phyloP scores from a whole-genome alignment of 2,113 vertebrate species.

The Pluvialis apricaria region DNA sequence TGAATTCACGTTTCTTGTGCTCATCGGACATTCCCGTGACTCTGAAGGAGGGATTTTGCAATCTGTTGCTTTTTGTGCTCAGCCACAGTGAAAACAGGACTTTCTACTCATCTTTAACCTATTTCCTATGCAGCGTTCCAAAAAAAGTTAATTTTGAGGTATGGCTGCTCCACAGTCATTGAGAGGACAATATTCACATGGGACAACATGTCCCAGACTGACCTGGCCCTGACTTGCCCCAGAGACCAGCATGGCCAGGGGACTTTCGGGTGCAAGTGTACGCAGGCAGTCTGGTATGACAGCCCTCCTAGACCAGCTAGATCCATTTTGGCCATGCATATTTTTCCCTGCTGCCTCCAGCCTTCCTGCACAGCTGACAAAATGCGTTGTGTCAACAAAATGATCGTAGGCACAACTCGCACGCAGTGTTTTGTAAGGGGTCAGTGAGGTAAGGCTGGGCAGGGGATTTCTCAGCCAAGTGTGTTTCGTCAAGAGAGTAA shows the following conservation, averaged over 20 bases:
- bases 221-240: not conserved
- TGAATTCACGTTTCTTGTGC: not conserved
- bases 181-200: not conserved
- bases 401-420: not conserved
- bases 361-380: slow-evolving; percentile 56
- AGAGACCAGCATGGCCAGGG: fast-evolving
- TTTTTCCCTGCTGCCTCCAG: slow-evolving; percentile 42
- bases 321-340: not conserved
- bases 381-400: not conserved
- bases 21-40: not conserved
- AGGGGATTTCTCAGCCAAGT: slow-evolving; percentile 48
- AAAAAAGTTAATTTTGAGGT: not conserved
- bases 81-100: not conserved
- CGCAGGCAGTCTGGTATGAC: not conserved
- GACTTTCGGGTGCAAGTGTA: not conserved
- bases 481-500: slow-evolving; percentile 23
- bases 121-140: not conserved
- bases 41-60: not conserved
- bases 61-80: not conserved
- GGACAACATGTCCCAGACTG: not conserved
- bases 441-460: slow-evolving; percentile 14
- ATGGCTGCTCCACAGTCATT: not conserved
- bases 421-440: not conserved
- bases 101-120: not conserved
- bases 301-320: not conserved